Conservation (phyloP, 1,140 invertebrate genomes). For the Bombus balteatus region DNA sequence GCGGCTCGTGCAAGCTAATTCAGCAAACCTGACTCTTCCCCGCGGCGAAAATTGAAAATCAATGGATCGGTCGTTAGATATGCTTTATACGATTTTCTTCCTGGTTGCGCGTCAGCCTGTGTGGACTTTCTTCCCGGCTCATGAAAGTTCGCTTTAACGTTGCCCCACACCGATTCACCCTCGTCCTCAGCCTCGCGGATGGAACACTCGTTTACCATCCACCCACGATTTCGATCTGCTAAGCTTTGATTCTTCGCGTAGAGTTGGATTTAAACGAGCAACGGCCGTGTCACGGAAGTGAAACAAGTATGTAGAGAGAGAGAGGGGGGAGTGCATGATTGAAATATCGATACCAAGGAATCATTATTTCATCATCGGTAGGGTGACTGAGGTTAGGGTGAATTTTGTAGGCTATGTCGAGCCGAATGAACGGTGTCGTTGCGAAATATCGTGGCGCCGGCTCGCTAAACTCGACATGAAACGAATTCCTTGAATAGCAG, state of each 20-base stretch:
- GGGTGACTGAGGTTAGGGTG: neutral
- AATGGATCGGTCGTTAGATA: conserved; percentile 65
- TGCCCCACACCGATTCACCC: neutral
- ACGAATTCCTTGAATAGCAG: conserved; percentile 28
- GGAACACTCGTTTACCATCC: conserved; percentile 67
- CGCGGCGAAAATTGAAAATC: conserved; percentile 66
- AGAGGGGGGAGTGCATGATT: neutral
- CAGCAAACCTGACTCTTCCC: neutral
- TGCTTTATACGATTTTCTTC: conserved; percentile 61
- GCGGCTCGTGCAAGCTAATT: conserved; percentile 35
- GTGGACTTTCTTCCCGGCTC: conserved; percentile 56
- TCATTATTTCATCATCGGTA: neutral
- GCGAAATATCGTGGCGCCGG: conserved; percentile 59
- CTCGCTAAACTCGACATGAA: neutral
- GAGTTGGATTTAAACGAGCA: neutral
- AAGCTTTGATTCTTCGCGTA: neutral
- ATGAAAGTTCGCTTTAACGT: conserved; percentile 68
- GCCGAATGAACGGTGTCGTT: conserved; percentile 59
- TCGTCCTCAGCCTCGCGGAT: conserved; percentile 40
- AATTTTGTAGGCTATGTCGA: conserved; percentile 21
- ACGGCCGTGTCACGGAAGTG: neutral
- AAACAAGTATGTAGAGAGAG: neutral
- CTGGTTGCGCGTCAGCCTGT: conserved; percentile 53
- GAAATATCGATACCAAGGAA: neutral
- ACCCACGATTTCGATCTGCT: neutral